These are phyloP conservation scores for Hyles vespertilio DNA, from an alignment of 1,140 invertebrate genomes.

Conservation along the genomic window DNA sequence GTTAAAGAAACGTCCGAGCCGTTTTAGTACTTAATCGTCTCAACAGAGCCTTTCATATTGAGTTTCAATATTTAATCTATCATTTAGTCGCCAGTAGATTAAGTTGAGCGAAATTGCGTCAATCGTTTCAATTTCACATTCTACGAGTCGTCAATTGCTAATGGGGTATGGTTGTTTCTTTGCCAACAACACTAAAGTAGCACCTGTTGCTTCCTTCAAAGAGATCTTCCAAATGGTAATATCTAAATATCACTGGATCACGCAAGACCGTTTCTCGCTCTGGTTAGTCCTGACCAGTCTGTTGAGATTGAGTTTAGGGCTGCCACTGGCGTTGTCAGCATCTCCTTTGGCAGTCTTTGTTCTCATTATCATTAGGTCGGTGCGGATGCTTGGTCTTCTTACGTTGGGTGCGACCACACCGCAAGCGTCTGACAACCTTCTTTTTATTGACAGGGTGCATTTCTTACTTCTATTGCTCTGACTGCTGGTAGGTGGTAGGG, in stretches of 20 bases:
- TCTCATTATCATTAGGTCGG: slow-evolving; percentile 90
- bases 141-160: slow-evolving; percentile 2
- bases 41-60: too few relatives aligned
- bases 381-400: slow-evolving; percentile 87
- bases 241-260: slow-evolving; percentile 57
- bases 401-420: slow-evolving; percentile 91
- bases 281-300: slow-evolving; percentile 60
- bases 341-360: slow-evolving; percentile 85
- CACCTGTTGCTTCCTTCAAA: slow-evolving; percentile 13
- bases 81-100: too few relatives aligned
- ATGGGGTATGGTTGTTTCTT: neutral
- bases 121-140: neutral
- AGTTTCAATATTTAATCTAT: too few relatives aligned
- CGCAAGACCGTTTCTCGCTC: slow-evolving; percentile 62
- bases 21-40: too few relatives aligned
- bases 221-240: too few relatives aligned
- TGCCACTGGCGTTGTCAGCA: slow-evolving; percentile 71
- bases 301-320: slow-evolving; percentile 69
- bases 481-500: slow-evolving; percentile 79
- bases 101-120: too few relatives aligned
- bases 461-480: slow-evolving; percentile 81
- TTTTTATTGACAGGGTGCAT: slow-evolving; percentile 85
- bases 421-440: slow-evolving; percentile 88
- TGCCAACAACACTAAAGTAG: slow-evolving; percentile 6
- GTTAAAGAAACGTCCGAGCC: too few relatives aligned